A percentile compares a stretch with the other conserved stretches of the same genome.
phyloP scores from a whole-genome alignment of 1,140 invertebrate genomes.

The Vanessa atalanta region DNA sequence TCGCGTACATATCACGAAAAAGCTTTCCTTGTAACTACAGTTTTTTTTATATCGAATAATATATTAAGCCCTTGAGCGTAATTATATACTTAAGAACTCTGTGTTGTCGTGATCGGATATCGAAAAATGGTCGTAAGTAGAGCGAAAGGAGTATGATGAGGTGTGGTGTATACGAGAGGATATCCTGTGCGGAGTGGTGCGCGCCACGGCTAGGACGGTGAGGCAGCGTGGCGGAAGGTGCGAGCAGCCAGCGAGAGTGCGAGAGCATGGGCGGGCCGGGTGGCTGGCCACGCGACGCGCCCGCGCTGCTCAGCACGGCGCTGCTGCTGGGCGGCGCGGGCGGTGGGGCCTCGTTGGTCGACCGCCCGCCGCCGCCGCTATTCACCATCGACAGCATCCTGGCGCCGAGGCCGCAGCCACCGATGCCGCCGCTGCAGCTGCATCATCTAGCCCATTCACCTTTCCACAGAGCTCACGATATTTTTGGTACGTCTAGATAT shows the following conservation, averaged over 20 bases:
- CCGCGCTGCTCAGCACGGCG: constrained; percentile 72
- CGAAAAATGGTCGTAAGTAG: constrained; percentile 24
- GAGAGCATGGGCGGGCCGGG: constrained; percentile 49
- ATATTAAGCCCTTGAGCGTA: background rate
- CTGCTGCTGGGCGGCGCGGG: constrained; percentile 69
- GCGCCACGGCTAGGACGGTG: constrained; percentile 31
- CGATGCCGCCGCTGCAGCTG: constrained; percentile 75
- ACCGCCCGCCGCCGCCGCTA: constrained; percentile 83
- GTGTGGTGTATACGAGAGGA: constrained; percentile 25
- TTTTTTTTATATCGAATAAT: background rate
- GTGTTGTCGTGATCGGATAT: constrained; percentile 25
- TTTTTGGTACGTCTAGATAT: constrained; percentile 84
- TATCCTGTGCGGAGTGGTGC: constrained; percentile 34
- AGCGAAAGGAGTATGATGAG: constrained; percentile 42
- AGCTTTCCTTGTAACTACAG: background rate
- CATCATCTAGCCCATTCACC: constrained; percentile 74
- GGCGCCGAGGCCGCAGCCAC: constrained; percentile 82
- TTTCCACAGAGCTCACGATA: constrained; percentile 85
- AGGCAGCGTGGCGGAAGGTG: constrained; percentile 34
- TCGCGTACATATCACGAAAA: background rate
- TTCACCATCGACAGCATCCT: constrained; percentile 92
- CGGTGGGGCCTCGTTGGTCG: constrained; percentile 56
- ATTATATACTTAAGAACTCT: background rate
- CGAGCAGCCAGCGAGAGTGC: constrained; percentile 50
- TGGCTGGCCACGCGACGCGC: constrained; percentile 62